phyloP scores from a whole-genome alignment of 35 echinoderm and acorn worm genomes.

The Stichopus chloronotus region DNA sequence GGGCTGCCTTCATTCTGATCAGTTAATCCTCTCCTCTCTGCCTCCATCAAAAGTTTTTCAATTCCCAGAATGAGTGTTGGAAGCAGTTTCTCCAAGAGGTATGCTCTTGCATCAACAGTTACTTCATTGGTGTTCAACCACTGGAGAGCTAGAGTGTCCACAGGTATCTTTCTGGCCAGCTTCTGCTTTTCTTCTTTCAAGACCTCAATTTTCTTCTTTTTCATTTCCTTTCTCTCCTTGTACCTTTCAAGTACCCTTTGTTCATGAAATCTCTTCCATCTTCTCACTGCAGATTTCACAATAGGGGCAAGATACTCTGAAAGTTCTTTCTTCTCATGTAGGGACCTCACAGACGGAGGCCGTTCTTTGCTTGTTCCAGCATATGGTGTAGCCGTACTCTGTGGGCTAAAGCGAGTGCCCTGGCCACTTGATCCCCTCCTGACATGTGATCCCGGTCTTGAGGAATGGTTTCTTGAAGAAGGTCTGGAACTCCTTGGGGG shows the following conservation, averaged over 20 bases:
- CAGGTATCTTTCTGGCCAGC: conserved; percentile 79
- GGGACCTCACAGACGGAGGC: conserved; percentile 76
- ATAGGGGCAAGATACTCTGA: conserved; percentile 82
- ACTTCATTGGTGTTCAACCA: conserved; percentile 92
- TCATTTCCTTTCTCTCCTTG: conserved; percentile 72
- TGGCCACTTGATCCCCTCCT: conserved; percentile 66
- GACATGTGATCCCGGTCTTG: conserved; percentile 54
- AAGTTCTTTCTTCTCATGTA: conserved; percentile 76
- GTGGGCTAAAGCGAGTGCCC: conserved; percentile 8
- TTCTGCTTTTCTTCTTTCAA: conserved; percentile 79
- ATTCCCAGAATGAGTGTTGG: conserved; percentile 95
- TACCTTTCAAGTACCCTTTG: conserved; percentile 83
- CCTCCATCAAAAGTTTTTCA: conserved; percentile 88
- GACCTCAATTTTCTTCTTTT: conserved; percentile 64
- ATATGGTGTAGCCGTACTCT: conserved; percentile 31
- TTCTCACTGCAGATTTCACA: conserved; percentile 86
- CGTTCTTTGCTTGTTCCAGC: conserved; percentile 66
- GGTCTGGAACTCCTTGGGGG: conserved; percentile 80
- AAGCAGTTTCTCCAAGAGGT: conserved; percentile 90
- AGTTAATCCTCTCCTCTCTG: conserved; percentile 75
- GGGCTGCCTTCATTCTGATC: conserved; percentile 68
- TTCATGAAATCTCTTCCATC: conserved; percentile 97
- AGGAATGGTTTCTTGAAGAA: conserved; percentile 72
- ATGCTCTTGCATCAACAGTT: conserved; percentile 92
- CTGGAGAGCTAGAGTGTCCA: conserved; percentile 79